Evolutionary conservation across 1,140 invertebrate genomes (phyloP).

Genomic region (Drosophila tani): DNA sequence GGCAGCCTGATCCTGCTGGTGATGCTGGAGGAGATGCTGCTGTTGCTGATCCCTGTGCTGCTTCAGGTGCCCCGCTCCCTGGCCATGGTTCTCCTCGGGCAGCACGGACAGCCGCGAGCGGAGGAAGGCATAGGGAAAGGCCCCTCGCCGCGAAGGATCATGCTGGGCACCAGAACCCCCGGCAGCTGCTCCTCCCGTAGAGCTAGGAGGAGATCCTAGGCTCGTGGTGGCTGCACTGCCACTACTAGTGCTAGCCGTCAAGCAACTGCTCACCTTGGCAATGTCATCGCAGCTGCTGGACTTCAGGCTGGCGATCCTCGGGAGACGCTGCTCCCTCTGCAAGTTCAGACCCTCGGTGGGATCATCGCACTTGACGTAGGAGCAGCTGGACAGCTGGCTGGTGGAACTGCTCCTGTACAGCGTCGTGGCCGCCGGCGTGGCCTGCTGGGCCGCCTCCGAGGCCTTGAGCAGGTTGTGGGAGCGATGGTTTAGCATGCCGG

Average conservation of each 20-base stretch:
- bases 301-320: slow-evolving; percentile 59
- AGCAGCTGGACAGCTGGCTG: slow-evolving; percentile 88
- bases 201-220: slow-evolving; percentile 42
- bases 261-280: slow-evolving; percentile 77
- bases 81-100: slow-evolving; percentile 89
- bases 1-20: slow-evolving; percentile 6
- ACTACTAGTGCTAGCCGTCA: slow-evolving; percentile 53
- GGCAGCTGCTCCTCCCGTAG: neutral
- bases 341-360: slow-evolving; percentile 91
- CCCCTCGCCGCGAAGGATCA: slow-evolving; percentile 84
- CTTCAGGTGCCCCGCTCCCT: slow-evolving; percentile 84
- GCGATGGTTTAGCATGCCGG: slow-evolving; percentile 89
- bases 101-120: slow-evolving; percentile 90
- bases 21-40: slow-evolving; percentile 28
- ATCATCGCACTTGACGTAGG: slow-evolving; percentile 91
- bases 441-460: slow-evolving; percentile 77
- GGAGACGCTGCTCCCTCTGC: slow-evolving; percentile 54
- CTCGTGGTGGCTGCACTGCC: slow-evolving; percentile 35
- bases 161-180: slow-evolving; percentile 31
- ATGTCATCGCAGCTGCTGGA: slow-evolving; percentile 84
- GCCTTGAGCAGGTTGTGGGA: slow-evolving; percentile 85
- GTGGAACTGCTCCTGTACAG: slow-evolving; percentile 92
- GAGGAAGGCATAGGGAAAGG: slow-evolving; percentile 92
- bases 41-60: slow-evolving; percentile 66
- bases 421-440: slow-evolving; percentile 80